Evolutionary conservation across 2,888 invertebrate genomes (phyloP).

Genomic region (Phania funesta): DNA sequence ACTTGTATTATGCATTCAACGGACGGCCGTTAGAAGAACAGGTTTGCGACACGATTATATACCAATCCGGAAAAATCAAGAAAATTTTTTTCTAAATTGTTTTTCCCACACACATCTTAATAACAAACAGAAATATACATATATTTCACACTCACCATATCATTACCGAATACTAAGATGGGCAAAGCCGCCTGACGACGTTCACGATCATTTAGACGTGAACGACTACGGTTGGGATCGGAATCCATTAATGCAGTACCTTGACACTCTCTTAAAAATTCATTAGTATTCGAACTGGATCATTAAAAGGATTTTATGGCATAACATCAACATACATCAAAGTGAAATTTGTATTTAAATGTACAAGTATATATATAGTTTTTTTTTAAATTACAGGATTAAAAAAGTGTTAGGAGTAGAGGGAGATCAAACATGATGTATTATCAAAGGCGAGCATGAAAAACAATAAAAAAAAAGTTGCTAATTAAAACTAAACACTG

Average conservation of each 20-base stretch:
- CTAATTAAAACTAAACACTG: slow-evolving; percentile 15
- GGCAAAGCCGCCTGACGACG: slow-evolving; percentile 93
- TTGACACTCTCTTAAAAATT: slow-evolving; percentile 88
- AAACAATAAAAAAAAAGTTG: neutral
- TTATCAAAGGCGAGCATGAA: slow-evolving; percentile 17
- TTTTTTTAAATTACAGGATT: slow-evolving; percentile 52
- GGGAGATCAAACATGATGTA: slow-evolving; percentile 12
- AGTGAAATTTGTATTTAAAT: slow-evolving; percentile 63
- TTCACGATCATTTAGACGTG: slow-evolving; percentile 87
- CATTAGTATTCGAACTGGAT: slow-evolving; percentile 89
- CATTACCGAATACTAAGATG: slow-evolving; percentile 94
- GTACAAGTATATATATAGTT: slow-evolving; percentile 2
- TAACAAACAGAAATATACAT: neutral
- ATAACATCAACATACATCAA: slow-evolving; percentile 68
- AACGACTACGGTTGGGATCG: slow-evolving; percentile 80
- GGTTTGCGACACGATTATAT: too few relatives aligned
- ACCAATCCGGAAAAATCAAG: too few relatives aligned
- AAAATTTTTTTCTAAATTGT: neutral
- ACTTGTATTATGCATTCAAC: too few relatives aligned
- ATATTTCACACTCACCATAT: slow-evolving; percentile 83
- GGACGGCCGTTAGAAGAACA: too few relatives aligned
- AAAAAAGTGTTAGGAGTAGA: neutral
- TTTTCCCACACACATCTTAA: neutral
- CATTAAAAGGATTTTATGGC: slow-evolving; percentile 56
- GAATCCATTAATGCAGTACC: slow-evolving; percentile 81